Evolutionary conservation across 1,140 invertebrate genomes (phyloP).

Genomic region (Belonocnema kinseyi): DNA sequence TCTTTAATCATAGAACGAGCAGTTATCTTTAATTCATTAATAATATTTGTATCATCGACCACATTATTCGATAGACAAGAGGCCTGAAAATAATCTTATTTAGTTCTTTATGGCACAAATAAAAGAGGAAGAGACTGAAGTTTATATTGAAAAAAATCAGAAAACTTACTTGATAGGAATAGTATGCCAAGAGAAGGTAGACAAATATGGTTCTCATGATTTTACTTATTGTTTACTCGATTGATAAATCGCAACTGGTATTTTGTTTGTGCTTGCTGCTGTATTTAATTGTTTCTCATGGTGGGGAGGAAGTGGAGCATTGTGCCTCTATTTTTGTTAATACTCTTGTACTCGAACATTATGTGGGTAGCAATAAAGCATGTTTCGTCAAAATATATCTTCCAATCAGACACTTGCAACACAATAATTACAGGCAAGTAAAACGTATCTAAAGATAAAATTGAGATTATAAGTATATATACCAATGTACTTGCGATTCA

Average conservation of each 20-base stretch:
- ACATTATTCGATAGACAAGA: not conserved
- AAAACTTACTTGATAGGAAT: not conserved
- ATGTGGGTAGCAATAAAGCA: constrained; percentile 16
- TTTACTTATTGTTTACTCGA: constrained; percentile 2
- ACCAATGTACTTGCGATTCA: not conserved
- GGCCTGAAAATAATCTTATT: not conserved
- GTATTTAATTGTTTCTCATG: constrained; percentile 15
- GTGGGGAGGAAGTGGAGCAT: constrained; percentile 14
- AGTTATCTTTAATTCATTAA: not conserved
- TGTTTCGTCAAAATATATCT: constrained; percentile 12
- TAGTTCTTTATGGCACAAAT: not conserved
- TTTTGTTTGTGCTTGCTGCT: not conserved
- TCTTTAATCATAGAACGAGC: not conserved
- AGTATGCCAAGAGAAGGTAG: not conserved
- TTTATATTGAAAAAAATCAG: no score
- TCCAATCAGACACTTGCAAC: constrained; percentile 5
- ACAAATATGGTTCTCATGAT: not conserved
- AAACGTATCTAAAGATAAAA: not conserved
- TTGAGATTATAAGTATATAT: not conserved
- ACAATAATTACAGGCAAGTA: not conserved
- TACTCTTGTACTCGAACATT: not conserved
- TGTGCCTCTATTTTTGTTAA: constrained; percentile 10
- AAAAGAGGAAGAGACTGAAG: not conserved
- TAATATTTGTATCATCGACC: not conserved
- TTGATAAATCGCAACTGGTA: constrained; percentile 17